A percentile compares a stretch with the other conserved stretches of the same genome.
These are phyloP conservation scores for Pollachius pollachius DNA, from an alignment of 2,113 vertebrate genomes.

Conservation along the genomic window DNA sequence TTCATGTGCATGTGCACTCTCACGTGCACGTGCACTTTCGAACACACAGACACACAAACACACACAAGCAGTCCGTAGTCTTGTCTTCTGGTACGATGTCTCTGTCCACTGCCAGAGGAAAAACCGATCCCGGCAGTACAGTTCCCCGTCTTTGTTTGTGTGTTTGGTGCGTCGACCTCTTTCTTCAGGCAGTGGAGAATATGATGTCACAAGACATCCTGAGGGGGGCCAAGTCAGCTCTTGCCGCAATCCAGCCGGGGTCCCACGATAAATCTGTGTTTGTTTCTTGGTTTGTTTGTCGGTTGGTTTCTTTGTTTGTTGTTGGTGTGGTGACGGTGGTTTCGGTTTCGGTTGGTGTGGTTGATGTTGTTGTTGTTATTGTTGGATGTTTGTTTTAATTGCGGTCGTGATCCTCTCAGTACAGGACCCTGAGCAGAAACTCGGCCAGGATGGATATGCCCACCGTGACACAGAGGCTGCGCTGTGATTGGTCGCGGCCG, in stretches of 20 bases:
- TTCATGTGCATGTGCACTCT: background rate
- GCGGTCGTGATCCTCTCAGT: background rate
- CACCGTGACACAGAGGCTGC: background rate
- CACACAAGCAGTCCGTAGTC: background rate
- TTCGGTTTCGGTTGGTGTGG: too few relatives aligned
- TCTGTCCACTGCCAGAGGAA: background rate
- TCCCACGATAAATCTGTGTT: too few relatives aligned
- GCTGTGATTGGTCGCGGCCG: background rate
- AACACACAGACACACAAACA: too few relatives aligned
- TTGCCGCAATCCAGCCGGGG: too few relatives aligned
- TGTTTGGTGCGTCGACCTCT: background rate
- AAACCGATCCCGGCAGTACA: background rate
- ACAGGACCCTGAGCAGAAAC: constrained; percentile 38
- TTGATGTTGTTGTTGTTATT: too few relatives aligned
- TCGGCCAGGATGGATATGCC: constrained; percentile 23
- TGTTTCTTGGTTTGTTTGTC: background rate
- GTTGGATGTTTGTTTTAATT: too few relatives aligned
- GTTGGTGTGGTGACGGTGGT: too few relatives aligned
- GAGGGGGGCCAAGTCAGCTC: too few relatives aligned
- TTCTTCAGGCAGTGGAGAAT: too few relatives aligned
- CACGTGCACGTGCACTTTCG: background rate
- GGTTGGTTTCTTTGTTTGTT: too few relatives aligned
- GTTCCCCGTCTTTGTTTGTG: background rate
- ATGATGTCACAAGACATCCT: too few relatives aligned
- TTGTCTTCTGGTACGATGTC: background rate